Percentiles rank a stretch among this genome's conserved stretches.
These are phyloP conservation scores for Scomber scombrus DNA, from an alignment of 2,113 vertebrate species.

Conservation along the genomic window DNA sequence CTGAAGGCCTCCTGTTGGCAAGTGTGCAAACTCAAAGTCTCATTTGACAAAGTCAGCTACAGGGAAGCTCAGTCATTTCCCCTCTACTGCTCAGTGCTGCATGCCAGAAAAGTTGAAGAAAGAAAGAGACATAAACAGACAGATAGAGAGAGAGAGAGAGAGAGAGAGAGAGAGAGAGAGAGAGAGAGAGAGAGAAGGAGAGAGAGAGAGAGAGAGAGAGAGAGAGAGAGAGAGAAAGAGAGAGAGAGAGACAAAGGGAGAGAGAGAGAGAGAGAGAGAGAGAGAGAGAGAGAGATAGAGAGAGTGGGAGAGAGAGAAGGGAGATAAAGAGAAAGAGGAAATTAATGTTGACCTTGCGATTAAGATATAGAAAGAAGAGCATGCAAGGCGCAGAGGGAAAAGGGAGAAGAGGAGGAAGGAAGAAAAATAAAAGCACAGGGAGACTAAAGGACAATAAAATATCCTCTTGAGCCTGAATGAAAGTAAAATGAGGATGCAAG, in stretches of 20 bases:
- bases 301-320: too few species aligned
- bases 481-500: constrained; percentile 12
- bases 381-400: constrained; percentile 38
- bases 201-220: too few species aligned
- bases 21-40: constrained; percentile 60
- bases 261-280: constrained; percentile 8
- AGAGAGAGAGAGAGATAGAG: too few species aligned
- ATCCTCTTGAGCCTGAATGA: constrained; percentile 27
- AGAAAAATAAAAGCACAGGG: constrained; percentile 16
- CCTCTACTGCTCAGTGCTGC: constrained; percentile 36
- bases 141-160: constrained; percentile 24
- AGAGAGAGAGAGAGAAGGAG: too few species aligned
- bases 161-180: too few species aligned
- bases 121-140: constrained; percentile 51
- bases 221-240: too few species aligned
- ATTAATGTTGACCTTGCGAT: constrained; percentile 72
- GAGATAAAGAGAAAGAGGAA: constrained; percentile 59
- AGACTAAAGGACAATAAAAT: constrained; percentile 39
- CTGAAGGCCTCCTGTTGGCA: constrained; percentile 65
- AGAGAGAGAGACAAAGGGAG: neutral
- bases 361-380: constrained; percentile 51
- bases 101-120: constrained; percentile 59
- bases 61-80: constrained; percentile 68
- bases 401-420: constrained; percentile 31
- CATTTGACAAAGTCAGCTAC: constrained; percentile 50